These are phyloP conservation scores for Chironomus tepperi DNA, from an alignment of 1,140 invertebrate species.

Conservation along the genomic window DNA sequence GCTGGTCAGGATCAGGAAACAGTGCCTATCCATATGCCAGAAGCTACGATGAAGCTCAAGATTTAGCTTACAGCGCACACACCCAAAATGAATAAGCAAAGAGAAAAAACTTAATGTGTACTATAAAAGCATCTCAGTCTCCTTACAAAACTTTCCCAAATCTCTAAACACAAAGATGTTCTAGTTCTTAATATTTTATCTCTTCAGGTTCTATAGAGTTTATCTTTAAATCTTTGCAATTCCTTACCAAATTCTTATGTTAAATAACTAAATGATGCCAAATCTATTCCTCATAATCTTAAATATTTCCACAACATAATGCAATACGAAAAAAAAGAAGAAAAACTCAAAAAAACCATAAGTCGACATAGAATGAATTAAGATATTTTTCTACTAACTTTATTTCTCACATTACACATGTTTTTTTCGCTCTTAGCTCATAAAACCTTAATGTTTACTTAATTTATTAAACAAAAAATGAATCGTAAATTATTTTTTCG, in stretches of 20 bases:
- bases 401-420: neutral
- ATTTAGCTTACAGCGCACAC: slow-evolving; percentile 53
- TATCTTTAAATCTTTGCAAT: neutral
- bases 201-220: neutral
- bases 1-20: slow-evolving; percentile 38
- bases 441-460: neutral
- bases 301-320: no score
- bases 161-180: neutral
- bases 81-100: slow-evolving; percentile 28
- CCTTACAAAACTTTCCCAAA: no score
- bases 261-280: slow-evolving; percentile 8
- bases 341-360: no score
- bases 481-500: slow-evolving; percentile 15
- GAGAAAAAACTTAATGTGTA: slow-evolving; percentile 19
- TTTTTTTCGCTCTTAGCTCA: slow-evolving; percentile 6
- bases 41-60: slow-evolving; percentile 46
- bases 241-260: neutral
- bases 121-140: no score
- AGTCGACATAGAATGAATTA: no score
- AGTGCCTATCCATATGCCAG: slow-evolving; percentile 50
- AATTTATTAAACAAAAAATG: neutral
- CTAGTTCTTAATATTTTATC: neutral
- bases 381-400: no score
- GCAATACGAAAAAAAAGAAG: no score
- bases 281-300: neutral